Base-by-base conservation (phyloP, 1,140 invertebrate species). In the Holcopasites calliopsidis region DNA sequence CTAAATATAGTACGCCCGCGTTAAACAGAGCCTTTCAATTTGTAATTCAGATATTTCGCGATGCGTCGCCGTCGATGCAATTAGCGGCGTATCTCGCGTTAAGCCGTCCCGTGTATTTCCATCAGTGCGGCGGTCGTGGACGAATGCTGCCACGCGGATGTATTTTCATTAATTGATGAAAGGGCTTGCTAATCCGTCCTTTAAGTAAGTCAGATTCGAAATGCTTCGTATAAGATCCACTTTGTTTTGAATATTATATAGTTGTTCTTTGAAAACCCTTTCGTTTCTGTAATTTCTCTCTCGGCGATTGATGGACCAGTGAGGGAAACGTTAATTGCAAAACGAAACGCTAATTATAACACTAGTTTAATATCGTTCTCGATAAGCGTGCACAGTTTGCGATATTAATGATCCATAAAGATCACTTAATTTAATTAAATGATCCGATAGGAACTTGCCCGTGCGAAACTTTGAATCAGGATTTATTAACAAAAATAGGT, bases 1-100 rank as follows among this genome's bases (percentile, higher is more conserved):
- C 65, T 66, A 78, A 77, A 58, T 76, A 68, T 60, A 74, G 52
- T 31, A 21, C 57, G 74, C 61, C 73, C 78, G 52, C 54, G 54
- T 60, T 58, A 77, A n/a, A 72, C 73, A 44, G 65, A 69, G 35
- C 33, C 52, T 68, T 75, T 69, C 65, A 42, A 49, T 69, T 75
- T 75, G 26, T 40, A 23, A 69, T 69, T 50, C 35, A 23, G 54
- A 50, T 42, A 69, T 33, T 38, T 11, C 23, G n/a, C 38, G 61
- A 72, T 40, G 38, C 26, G 21, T 26, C 16, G 26, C n/a, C n/a
- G n/a, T 7, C 0, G 5, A 26, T n/a, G 16, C 47, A 66, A 74
- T 74, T 74, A 65, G 31, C 58, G 40, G 3, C 11, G 38, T 44
- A 18, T 26, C n/a, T 38, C 1, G 33, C 6, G 18, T 11, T 35